These are phyloP conservation scores for Tauraco hartlaubi DNA, from an alignment of 2,797 vertebrate species.

Conservation along the genomic window DNA sequence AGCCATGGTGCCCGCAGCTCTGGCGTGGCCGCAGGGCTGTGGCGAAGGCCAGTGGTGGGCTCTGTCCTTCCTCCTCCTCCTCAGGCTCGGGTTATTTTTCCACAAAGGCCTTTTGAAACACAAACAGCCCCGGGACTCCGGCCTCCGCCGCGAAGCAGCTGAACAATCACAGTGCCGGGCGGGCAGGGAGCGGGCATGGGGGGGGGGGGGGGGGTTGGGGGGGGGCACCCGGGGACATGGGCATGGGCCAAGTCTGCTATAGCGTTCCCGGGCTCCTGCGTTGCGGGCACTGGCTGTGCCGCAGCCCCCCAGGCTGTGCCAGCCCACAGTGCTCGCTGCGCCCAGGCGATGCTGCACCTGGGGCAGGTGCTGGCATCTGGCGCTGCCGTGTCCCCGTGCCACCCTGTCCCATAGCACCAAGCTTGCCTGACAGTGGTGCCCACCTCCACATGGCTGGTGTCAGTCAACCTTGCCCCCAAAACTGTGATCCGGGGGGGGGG, in stretches of 20 bases:
- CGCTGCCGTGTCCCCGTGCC: not conserved
- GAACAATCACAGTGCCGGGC: conserved; percentile 66
- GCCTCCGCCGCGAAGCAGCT: conserved; percentile 66
- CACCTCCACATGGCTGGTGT: not conserved
- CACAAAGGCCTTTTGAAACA: conserved; percentile 73
- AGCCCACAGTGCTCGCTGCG: accelerated
- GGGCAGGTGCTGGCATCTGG: not conserved
- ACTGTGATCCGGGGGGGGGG: not conserved
- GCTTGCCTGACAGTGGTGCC: not conserved
- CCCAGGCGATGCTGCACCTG: accelerated
- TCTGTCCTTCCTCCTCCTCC: conserved; percentile 3
- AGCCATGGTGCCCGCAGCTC: not conserved
- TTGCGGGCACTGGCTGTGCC: not conserved
- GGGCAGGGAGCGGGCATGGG: conserved; percentile 40
- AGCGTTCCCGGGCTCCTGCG: not conserved
- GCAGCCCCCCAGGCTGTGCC: not conserved
- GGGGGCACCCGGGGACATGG: conserved; percentile 39
- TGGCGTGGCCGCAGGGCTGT: not conserved
- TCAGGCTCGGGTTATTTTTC: conserved; percentile 61
- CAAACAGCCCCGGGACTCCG: conserved; percentile 65
- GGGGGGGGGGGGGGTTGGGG: not conserved
- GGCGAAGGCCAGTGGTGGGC: not conserved
- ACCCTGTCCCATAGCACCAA: not conserved
- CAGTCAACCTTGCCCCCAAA: not conserved
- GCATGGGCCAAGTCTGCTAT: not conserved